A percentile compares a stretch with the other conserved stretches of the same genome.
phyloP scores from a whole-genome alignment of 2,888 invertebrate species.

The Tortrix viridana region DNA sequence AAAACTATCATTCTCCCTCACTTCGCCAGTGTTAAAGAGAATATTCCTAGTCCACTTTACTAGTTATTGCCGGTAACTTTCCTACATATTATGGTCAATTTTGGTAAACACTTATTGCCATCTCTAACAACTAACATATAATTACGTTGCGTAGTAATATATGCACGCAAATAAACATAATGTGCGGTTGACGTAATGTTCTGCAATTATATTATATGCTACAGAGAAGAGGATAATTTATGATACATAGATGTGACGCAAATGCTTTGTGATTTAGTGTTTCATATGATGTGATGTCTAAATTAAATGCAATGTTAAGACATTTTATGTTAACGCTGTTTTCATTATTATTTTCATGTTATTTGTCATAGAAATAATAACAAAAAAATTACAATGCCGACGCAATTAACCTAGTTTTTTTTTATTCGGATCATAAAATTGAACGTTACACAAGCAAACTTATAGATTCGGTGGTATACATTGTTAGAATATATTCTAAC shows the following conservation, averaged over 20 bases:
- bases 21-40: not conserved
- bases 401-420: no score
- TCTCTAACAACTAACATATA: slow-evolving; percentile 36
- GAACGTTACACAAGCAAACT: no score
- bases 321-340: no score
- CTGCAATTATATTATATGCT: slow-evolving; percentile 44
- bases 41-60: slow-evolving; percentile 1
- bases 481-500: no score
- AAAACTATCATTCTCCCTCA: no score
- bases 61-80: slow-evolving; percentile 16
- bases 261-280: slow-evolving; percentile 31
- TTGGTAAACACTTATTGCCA: slow-evolving; percentile 32
- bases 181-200: slow-evolving; percentile 51
- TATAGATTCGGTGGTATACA: no score
- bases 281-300: slow-evolving; percentile 6
- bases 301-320: no score
- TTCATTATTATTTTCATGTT: no score
- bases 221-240: slow-evolving; percentile 44
- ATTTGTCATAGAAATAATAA: no score
- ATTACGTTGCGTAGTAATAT: slow-evolving; percentile 49
- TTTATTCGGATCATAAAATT: no score
- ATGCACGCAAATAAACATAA: slow-evolving; percentile 48
- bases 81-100: slow-evolving; percentile 32
- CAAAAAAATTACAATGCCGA: no score
- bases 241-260: slow-evolving; percentile 30